These are phyloP conservation scores for Lucifuga dentata DNA, from an alignment of 2,113 vertebrate species.

Conservation along the genomic window DNA sequence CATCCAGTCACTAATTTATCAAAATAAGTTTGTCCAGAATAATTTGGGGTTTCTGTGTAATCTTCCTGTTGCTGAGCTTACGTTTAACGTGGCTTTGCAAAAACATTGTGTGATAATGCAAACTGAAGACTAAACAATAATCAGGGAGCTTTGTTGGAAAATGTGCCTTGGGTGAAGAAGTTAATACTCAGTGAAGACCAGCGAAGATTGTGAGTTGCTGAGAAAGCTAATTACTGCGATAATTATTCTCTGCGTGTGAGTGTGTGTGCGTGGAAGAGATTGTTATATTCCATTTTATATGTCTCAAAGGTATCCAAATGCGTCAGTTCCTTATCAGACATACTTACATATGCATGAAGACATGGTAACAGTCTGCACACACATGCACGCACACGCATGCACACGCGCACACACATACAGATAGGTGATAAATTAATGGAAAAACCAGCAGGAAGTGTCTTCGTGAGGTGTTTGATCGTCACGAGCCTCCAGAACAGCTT, in stretches of 20 bases:
- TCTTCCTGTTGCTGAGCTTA: slow-evolving; percentile 14
- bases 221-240: slow-evolving; percentile 76
- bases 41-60: slow-evolving; percentile 27
- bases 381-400: too few relatives aligned
- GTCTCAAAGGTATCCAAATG: slow-evolving; percentile 38
- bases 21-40: slow-evolving; percentile 26
- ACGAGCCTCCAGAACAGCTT: too few relatives aligned
- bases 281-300: slow-evolving; percentile 25
- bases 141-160: slow-evolving; percentile 62
- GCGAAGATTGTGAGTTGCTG: slow-evolving; percentile 70
- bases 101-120: slow-evolving; percentile 14
- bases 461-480: too few relatives aligned
- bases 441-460: too few relatives aligned
- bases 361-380: too few relatives aligned
- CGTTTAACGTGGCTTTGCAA: slow-evolving; percentile 15
- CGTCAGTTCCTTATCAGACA: slow-evolving; percentile 48
- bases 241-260: slow-evolving; percentile 57
- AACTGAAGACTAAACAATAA: slow-evolving; percentile 59
- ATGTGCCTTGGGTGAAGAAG: slow-evolving; percentile 62
- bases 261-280: slow-evolving; percentile 5
- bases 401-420: too few relatives aligned
- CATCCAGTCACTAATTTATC: slow-evolving; percentile 1
- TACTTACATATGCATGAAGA: too few relatives aligned
- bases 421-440: too few relatives aligned
- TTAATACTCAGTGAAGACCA: slow-evolving; percentile 67